phyloP scores from a whole-genome alignment of 2,113 vertebrate species.

The Prinia subflava region DNA sequence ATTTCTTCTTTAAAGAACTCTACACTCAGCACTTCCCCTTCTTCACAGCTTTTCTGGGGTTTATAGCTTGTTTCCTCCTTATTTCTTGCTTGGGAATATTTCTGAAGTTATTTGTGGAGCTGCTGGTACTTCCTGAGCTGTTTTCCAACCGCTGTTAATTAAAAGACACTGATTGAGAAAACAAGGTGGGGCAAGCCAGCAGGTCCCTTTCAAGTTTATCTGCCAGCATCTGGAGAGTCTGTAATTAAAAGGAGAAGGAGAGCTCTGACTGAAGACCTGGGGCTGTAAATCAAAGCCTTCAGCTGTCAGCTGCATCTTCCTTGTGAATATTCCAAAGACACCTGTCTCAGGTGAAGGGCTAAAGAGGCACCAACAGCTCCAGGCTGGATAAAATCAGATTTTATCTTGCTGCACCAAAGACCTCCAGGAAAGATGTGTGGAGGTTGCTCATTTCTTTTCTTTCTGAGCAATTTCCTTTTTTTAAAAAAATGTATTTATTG shows the following conservation, averaged over 20 bases:
- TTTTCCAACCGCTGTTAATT: background rate
- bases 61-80: background rate
- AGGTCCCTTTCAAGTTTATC: slow-evolving; percentile 31
- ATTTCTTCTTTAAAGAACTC: background rate
- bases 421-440: background rate
- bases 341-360: background rate
- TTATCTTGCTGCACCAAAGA: background rate
- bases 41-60: background rate
- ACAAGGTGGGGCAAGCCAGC: background rate
- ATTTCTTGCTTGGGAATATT: background rate
- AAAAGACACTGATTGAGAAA: background rate
- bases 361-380: background rate
- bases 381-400: background rate
- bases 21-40: background rate
- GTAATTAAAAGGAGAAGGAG: slow-evolving; percentile 30
- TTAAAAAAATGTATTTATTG: background rate
- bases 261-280: background rate
- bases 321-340: background rate
- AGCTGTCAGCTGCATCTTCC: background rate
- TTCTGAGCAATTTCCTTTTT: background rate
- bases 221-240: background rate
- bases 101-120: background rate
- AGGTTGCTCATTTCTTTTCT: background rate
- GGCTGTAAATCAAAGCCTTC: slow-evolving; percentile 33
- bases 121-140: background rate